A percentile compares a stretch with the other conserved stretches of the same genome.
Conservation (phyloP, 2,888 invertebrate species). For the Sthenelais limicola region DNA sequence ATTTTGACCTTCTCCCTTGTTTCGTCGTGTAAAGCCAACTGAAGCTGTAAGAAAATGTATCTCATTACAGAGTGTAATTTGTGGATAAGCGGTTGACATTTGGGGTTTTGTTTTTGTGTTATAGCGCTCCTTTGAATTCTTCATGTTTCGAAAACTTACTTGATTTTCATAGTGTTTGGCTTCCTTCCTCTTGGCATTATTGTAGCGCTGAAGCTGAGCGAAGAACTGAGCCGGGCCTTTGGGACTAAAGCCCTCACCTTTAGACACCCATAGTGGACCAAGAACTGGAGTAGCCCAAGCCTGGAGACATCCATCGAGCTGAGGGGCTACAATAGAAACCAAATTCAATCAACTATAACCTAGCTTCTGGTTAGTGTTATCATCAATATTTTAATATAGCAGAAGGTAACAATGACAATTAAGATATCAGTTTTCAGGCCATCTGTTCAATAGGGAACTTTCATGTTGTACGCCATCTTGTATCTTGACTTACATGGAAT, state of each 20-base stretch:
- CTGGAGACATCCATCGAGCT: conserved; percentile 69
- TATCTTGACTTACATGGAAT: too few relatives aligned
- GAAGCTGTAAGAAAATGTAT: conserved; percentile 56
- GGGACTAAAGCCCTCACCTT: conserved; percentile 71
- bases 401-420: not conserved
- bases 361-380: not conserved
- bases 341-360: not conserved
- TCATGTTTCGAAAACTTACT: conserved; percentile 55
- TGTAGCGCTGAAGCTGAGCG: conserved; percentile 58
- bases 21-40: conserved; percentile 59
- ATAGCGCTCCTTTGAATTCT: too few relatives aligned
- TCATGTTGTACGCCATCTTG: too few relatives aligned
- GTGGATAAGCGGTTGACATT: too few relatives aligned
- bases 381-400: too few relatives aligned
- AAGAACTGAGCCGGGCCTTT: conserved; percentile 67
- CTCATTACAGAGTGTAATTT: too few relatives aligned
- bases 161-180: conserved; percentile 61
- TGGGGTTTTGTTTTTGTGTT: too few relatives aligned
- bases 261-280: conserved; percentile 72
- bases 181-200: conserved; percentile 62
- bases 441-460: not conserved
- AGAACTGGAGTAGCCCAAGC: conserved; percentile 64
- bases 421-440: not conserved
- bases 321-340: conserved; percentile 64
- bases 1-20: conserved; percentile 65